Evolutionary conservation across 2,888 invertebrate genomes (phyloP).

Genomic region (Uloborus plumipes): DNA sequence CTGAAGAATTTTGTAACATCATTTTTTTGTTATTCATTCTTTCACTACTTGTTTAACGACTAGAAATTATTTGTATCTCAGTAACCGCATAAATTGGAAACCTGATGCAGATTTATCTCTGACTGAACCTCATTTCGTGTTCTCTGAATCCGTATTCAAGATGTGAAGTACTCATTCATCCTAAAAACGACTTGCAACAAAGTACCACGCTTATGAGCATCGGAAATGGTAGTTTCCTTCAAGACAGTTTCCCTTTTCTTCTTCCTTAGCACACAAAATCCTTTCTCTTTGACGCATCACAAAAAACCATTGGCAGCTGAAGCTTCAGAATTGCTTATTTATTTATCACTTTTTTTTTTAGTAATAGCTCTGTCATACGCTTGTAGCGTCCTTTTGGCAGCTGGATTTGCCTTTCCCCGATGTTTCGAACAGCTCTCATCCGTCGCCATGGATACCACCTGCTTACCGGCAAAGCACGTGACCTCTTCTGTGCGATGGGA

Average conservation of each 20-base stretch:
- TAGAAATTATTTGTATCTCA: too few relatives aligned
- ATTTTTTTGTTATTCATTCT: too few relatives aligned
- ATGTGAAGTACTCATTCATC: too few relatives aligned
- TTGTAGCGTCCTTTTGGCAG: not conserved
- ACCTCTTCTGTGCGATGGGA: not conserved
- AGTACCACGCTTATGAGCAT: too few relatives aligned
- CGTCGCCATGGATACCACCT: slow-evolving; percentile 48
- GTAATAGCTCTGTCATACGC: not conserved
- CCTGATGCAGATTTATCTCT: too few relatives aligned
- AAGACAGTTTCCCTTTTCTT: not conserved
- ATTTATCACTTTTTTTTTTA: not conserved
- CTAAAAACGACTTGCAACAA: too few relatives aligned
- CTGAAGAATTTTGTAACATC: too few relatives aligned
- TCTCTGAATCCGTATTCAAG: too few relatives aligned
- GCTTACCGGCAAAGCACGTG: slow-evolving; percentile 12
- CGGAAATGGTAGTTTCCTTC: too few relatives aligned
- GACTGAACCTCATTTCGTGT: too few relatives aligned
- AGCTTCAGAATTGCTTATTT: not conserved
- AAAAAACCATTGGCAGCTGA: slow-evolving; percentile 26
- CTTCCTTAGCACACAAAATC: not conserved
- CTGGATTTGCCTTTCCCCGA: not conserved
- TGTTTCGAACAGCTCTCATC: not conserved
- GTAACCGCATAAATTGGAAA: too few relatives aligned
- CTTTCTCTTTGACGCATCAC: not conserved
- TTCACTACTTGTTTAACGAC: too few relatives aligned